phyloP scores from a whole-genome alignment of 1,140 invertebrate genomes.

The Eriosoma lanigerum region DNA sequence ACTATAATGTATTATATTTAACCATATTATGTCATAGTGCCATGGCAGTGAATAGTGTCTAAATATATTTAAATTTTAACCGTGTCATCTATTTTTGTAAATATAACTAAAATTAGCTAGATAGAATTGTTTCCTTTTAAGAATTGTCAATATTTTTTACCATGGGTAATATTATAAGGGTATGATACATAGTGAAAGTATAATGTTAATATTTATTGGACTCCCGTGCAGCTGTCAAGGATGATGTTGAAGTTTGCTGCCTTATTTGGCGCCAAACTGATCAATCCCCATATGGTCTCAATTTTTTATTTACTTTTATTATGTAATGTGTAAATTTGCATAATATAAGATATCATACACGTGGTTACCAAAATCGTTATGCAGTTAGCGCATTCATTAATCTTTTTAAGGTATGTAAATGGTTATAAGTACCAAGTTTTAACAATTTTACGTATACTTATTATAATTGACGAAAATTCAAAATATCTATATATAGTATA shows the following conservation, averaged over 20 bases:
- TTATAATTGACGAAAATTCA: no score
- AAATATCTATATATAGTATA: no score
- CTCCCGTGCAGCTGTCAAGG: conserved; percentile 36
- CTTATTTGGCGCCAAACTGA: conserved; percentile 45
- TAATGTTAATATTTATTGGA: conserved; percentile 23
- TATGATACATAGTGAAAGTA: conserved; percentile 18
- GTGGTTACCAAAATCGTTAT: neutral
- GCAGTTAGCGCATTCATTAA: neutral
- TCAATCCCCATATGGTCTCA: conserved; percentile 43
- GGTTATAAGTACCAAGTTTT: no score
- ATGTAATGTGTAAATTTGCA: conserved; percentile 31
- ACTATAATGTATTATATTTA: neutral
- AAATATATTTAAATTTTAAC: neutral
- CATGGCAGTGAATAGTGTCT: neutral
- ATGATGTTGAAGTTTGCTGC: conserved; percentile 41
- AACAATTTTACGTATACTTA: no score
- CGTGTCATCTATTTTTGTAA: neutral
- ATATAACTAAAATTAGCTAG: neutral
- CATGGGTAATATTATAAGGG: neutral
- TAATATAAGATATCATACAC: neutral
- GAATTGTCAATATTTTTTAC: neutral
- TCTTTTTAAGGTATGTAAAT: conserved; percentile 9
- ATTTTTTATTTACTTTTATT: conserved; percentile 29
- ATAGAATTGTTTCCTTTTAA: neutral
- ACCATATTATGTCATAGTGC: neutral